Conservation (phyloP, 1,140 invertebrate genomes). For the Drosophila sechellia region DNA sequence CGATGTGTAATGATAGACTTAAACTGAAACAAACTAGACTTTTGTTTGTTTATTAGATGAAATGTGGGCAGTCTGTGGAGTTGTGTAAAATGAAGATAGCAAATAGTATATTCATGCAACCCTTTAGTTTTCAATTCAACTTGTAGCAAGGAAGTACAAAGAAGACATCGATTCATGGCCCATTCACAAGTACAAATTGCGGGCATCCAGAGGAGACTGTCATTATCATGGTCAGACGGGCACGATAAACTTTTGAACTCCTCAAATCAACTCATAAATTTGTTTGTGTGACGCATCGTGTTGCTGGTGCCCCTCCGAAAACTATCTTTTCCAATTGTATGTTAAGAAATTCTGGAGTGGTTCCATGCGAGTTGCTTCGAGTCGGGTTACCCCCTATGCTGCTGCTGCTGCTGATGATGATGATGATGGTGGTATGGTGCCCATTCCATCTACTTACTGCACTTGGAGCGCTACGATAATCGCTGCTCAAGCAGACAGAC, state of each 20-base stretch:
- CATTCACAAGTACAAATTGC: constrained; percentile 66
- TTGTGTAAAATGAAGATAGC: too few relatives aligned
- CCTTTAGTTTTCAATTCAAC: constrained; percentile 24
- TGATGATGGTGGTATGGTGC: constrained; percentile 21
- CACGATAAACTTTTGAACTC: constrained; percentile 79
- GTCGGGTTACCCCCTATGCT: constrained; percentile 22
- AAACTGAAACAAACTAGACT: too few relatives aligned
- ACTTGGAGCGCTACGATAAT: constrained; percentile 50
- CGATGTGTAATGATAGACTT: neutral
- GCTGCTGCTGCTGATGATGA: constrained; percentile 6
- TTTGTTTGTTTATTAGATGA: too few relatives aligned
- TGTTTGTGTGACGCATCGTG: constrained; percentile 39
- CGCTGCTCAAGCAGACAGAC: constrained; percentile 46
- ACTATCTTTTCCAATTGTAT: constrained; percentile 9
- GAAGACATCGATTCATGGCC: constrained; percentile 53
- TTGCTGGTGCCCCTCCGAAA: neutral
- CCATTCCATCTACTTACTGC: constrained; percentile 22
- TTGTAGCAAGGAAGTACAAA: constrained; percentile 19
- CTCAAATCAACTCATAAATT: constrained; percentile 50
- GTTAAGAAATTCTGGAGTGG: constrained; percentile 7
- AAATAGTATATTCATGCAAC: neutral
- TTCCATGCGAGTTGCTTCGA: constrained; percentile 5
- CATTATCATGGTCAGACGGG: constrained; percentile 74
- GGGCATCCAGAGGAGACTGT: constrained; percentile 30
- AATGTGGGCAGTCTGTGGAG: too few relatives aligned